Evolutionary conservation across 2,113 vertebrate genomes (phyloP), one percentile per base, ranked within the genome.

Genomic region (Corapipo altera): DNA sequence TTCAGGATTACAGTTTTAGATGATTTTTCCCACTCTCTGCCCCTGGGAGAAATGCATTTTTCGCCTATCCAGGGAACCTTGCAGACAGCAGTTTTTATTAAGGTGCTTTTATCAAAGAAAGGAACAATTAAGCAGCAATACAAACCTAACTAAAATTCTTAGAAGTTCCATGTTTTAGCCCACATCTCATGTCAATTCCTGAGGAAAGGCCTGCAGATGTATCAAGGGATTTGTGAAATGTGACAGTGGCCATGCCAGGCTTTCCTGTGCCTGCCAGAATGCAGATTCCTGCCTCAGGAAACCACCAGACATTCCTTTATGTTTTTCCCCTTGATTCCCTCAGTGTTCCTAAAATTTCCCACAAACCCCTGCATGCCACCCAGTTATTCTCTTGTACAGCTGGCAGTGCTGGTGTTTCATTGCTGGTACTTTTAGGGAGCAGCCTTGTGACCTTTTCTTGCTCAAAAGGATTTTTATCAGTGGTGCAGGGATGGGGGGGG

Each of bases 281-380:
- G 75, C 39, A 26, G 33, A 18, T 32, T 27, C 57, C 44, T n/a
- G 30, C 43, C 51, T 72, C 2, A 3, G 48, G 35, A 62, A 72
- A 33, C 9, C 26, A 33, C n/a, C 16, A 35, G 44, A 10, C 52
- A 41, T 8, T 39, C 43, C 27, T 28, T 66, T 48, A 58, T 26
- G 16, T 71, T 72, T 52, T 43, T 7, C 15, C 7, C 4, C 28
- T 46, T 48, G 15, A 20, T 82, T 57, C 28, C 24, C 37, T 9
- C 33, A 35, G 6, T 14, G 3, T 33, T 44, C 32, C 33, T 62
- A 39, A 51, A 54, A 30, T 33, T 59, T 61, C 66, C 85, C 35
- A 43, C 11, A 33, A 41, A 39, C 8, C 9, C 9, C 46, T 77
- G 26, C 0, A 2, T 37, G 48, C 49, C 0, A 0, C 43, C n/a